These are phyloP conservation scores for Sinocyclocheilus maitianheensis DNA, from an alignment of 2,113 vertebrate species.

Conservation along the genomic window DNA sequence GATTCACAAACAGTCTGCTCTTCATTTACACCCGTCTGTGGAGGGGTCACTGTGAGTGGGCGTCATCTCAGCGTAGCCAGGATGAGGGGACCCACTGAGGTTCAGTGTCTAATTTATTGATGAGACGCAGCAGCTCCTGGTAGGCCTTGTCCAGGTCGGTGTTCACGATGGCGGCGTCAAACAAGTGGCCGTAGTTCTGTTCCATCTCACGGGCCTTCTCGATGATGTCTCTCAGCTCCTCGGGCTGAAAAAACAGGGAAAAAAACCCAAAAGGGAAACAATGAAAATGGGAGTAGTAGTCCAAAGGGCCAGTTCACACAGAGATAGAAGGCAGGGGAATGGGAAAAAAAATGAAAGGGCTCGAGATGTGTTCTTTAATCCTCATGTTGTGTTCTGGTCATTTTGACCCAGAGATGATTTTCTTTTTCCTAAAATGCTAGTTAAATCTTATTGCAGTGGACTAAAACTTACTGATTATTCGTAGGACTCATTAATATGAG, in stretches of 20 bases:
- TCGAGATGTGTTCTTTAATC: too few species aligned
- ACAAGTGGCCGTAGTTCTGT: slow-evolving; percentile 95
- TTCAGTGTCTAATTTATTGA: slow-evolving; percentile 98
- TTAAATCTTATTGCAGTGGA: too few species aligned
- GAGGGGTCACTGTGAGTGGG: slow-evolving; percentile 11
- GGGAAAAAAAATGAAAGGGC: too few species aligned
- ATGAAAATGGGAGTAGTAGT: background rate
- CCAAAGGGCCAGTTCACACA: background rate
- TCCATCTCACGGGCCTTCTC: slow-evolving; percentile 98
- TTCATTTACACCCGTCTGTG: background rate
- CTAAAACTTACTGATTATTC: too few species aligned
- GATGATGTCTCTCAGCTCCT: slow-evolving; percentile 96
- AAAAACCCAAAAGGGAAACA: background rate
- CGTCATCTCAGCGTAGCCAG: slow-evolving; percentile 83
- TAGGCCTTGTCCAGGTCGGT: slow-evolving; percentile 92
- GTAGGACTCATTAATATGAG: too few species aligned
- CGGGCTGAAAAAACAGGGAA: slow-evolving; percentile 78
- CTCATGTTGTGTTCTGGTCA: too few species aligned
- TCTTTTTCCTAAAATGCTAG: too few species aligned
- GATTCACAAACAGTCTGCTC: slow-evolving; percentile 12
- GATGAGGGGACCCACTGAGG: slow-evolving; percentile 98
- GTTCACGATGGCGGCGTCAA: slow-evolving; percentile 94
- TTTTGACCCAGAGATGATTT: too few species aligned
- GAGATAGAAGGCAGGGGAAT: too few species aligned
- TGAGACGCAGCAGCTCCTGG: slow-evolving; percentile 90